Base-by-base conservation (phyloP, 1,140 invertebrate species). In the Globodera ellingtonae region DNA sequence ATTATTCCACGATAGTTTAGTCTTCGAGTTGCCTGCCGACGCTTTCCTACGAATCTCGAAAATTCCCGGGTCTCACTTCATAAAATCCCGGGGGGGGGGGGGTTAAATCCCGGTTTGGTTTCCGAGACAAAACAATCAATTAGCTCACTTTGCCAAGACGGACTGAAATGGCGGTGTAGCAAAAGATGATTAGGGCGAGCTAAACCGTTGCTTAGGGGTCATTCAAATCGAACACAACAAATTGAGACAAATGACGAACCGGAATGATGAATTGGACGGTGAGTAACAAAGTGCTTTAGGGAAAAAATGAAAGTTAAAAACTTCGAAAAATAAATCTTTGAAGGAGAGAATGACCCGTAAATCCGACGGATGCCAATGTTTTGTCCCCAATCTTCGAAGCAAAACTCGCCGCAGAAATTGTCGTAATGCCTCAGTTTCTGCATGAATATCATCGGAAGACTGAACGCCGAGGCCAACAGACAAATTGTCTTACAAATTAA, bases 211-310 rank as follows among this genome's bases (percentile, higher is more conserved):
- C 35, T 35, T 35, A 35, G 35, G 35, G 35, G 35, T 35, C 1
- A 35, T 35, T 35, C 21, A 13, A 67, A 10, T 15, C 15, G 46
- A 35, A 67, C 6, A 44, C 15, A 69, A 65, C 4, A 67, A 65
- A 24, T 59, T 76, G 46, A 24, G 24, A 10, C 13, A 35, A 62
- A 76, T 35, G 35, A 46, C 13, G 13, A 62, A 77, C 75, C 10
- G 87, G 87, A 35, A 89, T 80, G 24, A 89, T 83, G 62, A 89
- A 88, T 66, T 89, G 87, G 21, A 89, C 73, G 13, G 79, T 80
- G 18, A 88, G 77, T 78, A 88, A 66, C 0, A 87, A 71, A 3
- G 88, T 84, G 13, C 87, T 62, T 6, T 3, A 62, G 5, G 56
- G 56, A 62, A 35, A 0, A n/a, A 35, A 35, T 35, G 3, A 35